These are phyloP conservation scores for Picus viridis DNA, from an alignment of 2,797 vertebrate genomes.

Conservation along the genomic window DNA sequence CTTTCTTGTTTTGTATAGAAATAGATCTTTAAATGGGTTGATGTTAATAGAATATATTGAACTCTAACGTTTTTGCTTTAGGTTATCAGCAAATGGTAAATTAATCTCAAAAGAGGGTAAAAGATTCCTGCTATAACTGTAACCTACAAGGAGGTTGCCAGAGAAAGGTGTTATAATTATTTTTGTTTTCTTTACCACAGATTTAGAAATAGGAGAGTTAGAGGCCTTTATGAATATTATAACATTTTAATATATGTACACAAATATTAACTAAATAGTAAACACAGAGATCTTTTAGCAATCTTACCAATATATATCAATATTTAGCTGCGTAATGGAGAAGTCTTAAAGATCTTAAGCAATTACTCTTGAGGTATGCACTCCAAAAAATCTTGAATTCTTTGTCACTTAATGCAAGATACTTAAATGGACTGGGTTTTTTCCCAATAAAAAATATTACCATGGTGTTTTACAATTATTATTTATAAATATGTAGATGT, in stretches of 20 bases:
- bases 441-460: accelerated
- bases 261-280: background rate
- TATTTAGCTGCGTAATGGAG: background rate
- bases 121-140: background rate
- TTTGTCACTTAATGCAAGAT: background rate
- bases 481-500: background rate
- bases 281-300: background rate
- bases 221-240: background rate
- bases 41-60: background rate
- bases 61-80: background rate
- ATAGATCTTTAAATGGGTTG: background rate
- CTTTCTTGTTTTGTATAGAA: background rate
- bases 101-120: background rate
- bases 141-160: background rate
- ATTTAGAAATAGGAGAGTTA: background rate
- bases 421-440: background rate
- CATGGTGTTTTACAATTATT: background rate
- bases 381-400: background rate
- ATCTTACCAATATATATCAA: background rate
- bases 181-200: background rate
- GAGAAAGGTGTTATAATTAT: background rate
- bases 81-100: background rate
- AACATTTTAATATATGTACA: background rate
- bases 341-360: background rate
- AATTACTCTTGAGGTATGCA: background rate